Evolutionary conservation across 2,797 vertebrate genomes (phyloP).

Genomic region (Darevskia nairensis): DNA sequence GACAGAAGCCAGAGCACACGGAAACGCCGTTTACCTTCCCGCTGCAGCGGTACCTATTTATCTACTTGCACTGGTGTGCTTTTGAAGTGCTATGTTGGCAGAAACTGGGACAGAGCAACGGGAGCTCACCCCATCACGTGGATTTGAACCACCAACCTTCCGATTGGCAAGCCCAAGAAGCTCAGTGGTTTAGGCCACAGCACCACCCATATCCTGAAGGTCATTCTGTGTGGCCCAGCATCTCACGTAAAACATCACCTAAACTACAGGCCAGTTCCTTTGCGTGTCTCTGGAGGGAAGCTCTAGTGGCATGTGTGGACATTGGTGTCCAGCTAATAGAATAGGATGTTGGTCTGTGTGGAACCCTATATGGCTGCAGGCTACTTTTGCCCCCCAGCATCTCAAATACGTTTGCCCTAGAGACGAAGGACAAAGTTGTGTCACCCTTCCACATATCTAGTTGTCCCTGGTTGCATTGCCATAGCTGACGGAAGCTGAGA

Average conservation of each 20-base stretch:
- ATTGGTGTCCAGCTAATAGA: neutral
- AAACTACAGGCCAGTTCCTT: neutral
- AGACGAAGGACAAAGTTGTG: neutral
- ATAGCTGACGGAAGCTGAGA: neutral
- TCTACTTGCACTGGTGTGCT: no score
- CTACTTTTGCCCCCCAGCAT: neutral
- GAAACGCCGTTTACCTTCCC: no score
- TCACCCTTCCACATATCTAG: neutral
- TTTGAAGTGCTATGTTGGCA: no score
- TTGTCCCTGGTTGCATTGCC: neutral
- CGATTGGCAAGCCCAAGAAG: no score
- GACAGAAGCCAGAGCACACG: no score
- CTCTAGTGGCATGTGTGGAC: neutral
- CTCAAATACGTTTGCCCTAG: neutral
- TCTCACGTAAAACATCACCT: neutral
- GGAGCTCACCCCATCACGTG: no score
- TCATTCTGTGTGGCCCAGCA: neutral
- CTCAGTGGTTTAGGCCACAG: no score
- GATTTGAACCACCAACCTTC: no score
- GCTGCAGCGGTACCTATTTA: no score
- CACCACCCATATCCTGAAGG: no score
- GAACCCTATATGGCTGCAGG: no score
- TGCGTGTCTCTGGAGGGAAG: neutral
- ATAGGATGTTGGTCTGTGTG: neutral
- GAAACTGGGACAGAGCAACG: no score